Conservation (phyloP, 2,888 invertebrate species). For the Hoplodrina ambigua region DNA sequence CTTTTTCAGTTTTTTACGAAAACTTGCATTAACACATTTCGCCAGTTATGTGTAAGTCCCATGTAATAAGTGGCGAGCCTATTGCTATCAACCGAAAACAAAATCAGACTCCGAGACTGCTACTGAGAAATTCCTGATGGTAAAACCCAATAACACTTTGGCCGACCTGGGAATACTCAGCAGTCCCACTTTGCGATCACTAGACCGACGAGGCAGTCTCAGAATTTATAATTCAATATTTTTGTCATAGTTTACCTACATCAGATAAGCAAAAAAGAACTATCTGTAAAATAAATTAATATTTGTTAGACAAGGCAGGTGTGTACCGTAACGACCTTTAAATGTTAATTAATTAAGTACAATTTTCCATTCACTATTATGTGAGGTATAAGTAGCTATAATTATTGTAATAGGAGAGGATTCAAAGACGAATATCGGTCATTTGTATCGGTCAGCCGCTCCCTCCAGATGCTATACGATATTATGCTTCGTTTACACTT, state of each 20-base stretch:
- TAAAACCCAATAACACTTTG: no score
- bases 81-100: no score
- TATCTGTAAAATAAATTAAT: background rate
- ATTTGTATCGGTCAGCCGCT: slow-evolving; percentile 78
- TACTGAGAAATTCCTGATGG: no score
- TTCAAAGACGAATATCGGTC: slow-evolving; percentile 74
- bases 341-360: background rate
- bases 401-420: slow-evolving; percentile 75
- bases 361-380: background rate
- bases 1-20: no score
- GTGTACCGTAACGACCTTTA: background rate
- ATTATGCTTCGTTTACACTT: slow-evolving; percentile 38
- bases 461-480: slow-evolving; percentile 68
- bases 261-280: background rate
- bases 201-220: no score
- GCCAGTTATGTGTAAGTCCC: no score
- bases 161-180: no score
- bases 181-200: no score
- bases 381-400: slow-evolving; percentile 52
- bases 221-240: no score
- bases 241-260: background rate
- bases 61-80: no score
- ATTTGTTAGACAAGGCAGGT: background rate
- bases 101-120: no score
- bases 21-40: no score